Base-by-base conservation (phyloP, 2,888 invertebrate species). In the Pilophorus perplexus region DNA sequence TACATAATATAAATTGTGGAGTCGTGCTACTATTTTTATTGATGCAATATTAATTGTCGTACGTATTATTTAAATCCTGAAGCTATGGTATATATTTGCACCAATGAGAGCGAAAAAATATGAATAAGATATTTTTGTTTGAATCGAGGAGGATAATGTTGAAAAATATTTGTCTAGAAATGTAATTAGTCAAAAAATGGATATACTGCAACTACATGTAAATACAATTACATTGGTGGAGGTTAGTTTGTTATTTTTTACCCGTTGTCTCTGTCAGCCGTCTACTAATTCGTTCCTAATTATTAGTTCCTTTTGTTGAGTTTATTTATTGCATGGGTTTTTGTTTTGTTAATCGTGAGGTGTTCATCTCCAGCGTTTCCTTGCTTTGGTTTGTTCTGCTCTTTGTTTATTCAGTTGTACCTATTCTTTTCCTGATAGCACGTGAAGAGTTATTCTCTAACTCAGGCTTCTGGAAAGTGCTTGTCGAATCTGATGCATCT, bases 131-230 rank as follows among this genome's bases (percentile, higher is more conserved):
- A 60, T 44, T 62, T 44, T 62, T 46, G 28, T 62, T 62, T n/a
- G 48, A 64, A 50, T 42, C 14, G 50, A 64, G 28, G 23, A 48
- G 27, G 10, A 6, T 2, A 27, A 25, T 3, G n/a, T n/a, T n/a
- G 6, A 20, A 28, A 42, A 64, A 50, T 69, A 69, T 64, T 62
- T 66, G 67, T 64, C 22, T 67, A 67, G 69, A 52, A 18, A 38
- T 55, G 59, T 59, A 59, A 59, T 40, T 59, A 59, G 59, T 42
- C 59, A 18, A 22, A n/a, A n/a, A 42, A 59, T 42, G 14, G 66
- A 60, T 64, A 67, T 69, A 69, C 55, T 68, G 67, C 69, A 69
- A 69, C 65, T 69, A 69, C 66, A 67, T 69, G 69, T 69, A 69
- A 66, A 69, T 69, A 69, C 48, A 69, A 60, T 62, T 50, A 42